Conservation (phyloP, 2,113 vertebrate species). For the Connochaetes taurinus region DNA sequence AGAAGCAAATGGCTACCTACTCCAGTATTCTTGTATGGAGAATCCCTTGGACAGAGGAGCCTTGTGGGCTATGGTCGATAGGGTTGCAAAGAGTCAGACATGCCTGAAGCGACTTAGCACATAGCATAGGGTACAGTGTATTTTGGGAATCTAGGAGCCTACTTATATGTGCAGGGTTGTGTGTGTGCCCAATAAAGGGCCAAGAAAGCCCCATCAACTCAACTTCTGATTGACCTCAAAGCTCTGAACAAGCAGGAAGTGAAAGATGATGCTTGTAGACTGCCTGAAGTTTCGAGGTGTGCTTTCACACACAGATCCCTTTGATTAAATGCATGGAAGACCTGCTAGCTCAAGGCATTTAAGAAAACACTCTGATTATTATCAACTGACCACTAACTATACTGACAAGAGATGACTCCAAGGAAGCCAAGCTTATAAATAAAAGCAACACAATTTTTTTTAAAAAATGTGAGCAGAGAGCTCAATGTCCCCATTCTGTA, state of each 20-base stretch:
- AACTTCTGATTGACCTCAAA: background rate
- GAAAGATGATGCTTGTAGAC: background rate
- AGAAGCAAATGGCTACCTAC: background rate
- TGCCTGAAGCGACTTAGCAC: background rate
- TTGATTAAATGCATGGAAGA: background rate
- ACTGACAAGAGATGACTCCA: background rate
- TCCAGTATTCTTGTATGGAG: background rate
- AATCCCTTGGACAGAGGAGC: background rate
- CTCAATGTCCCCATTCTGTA: background rate
- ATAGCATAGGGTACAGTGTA: background rate
- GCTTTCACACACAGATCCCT: background rate
- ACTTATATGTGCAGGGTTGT: background rate
- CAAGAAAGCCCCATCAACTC: background rate
- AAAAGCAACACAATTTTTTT: background rate
- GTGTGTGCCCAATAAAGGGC: background rate
- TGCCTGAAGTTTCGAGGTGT: background rate
- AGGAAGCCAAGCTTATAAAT: background rate
- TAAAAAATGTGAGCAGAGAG: background rate
- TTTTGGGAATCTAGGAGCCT: background rate
- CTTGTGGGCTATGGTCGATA: background rate
- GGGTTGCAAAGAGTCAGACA: background rate
- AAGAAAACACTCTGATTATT: background rate
- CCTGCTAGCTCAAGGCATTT: background rate
- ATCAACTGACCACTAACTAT: background rate
- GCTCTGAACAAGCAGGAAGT: background rate